phyloP scores from a whole-genome alignment of 2,113 vertebrate genomes.

The Uropsilus gracilis region DNA sequence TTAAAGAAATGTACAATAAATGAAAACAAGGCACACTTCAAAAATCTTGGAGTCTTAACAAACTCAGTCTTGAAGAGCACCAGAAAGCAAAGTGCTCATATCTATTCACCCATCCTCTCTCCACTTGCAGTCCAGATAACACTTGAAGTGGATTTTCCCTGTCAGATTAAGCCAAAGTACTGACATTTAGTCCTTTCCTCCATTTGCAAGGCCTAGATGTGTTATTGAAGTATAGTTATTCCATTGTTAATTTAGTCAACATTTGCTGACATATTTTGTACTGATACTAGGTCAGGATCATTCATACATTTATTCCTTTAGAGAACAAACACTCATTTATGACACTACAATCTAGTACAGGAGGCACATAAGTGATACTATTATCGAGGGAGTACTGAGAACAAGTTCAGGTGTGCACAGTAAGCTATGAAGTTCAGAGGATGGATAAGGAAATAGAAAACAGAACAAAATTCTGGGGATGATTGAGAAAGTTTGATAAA shows the following conservation, averaged over 20 bases:
- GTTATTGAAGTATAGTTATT: neutral
- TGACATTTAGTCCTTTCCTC: neutral
- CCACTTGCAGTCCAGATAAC: neutral
- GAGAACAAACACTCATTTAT: neutral
- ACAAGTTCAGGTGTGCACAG: neutral
- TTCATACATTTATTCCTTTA: neutral
- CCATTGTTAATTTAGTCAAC: neutral
- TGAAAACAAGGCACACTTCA: neutral
- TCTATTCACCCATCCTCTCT: neutral
- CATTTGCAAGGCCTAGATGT: neutral
- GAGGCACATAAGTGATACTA: neutral
- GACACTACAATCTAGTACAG: neutral
- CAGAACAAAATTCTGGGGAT: neutral
- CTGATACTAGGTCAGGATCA: neutral
- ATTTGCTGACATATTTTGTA: neutral
- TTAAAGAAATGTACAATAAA: neutral
- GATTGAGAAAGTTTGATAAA: neutral
- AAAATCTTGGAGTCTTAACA: neutral
- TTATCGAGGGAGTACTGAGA: neutral
- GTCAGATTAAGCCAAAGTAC: neutral
- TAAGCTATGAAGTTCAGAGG: neutral
- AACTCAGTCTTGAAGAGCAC: neutral
- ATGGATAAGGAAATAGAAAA: neutral
- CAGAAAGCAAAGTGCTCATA: neutral
- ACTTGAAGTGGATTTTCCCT: neutral